Percentiles rank a stretch among this genome's conserved stretches.
These are phyloP conservation scores for Scaptodrosophila lebanonensis DNA, from an alignment of 1,140 invertebrate species.

Conservation along the genomic window DNA sequence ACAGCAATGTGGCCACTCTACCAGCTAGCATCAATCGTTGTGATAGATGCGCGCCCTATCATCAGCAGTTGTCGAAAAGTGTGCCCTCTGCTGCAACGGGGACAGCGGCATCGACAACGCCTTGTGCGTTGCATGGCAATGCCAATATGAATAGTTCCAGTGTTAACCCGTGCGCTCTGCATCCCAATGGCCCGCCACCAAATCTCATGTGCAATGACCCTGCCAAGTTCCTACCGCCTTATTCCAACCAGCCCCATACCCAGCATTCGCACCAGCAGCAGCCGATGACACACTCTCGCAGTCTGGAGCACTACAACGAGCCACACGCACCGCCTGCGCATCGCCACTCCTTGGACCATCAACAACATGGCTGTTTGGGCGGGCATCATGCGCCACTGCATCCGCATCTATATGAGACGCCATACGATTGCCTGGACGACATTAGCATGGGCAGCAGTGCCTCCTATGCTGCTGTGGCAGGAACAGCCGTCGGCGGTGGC, in stretches of 20 bases:
- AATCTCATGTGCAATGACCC: slow-evolving; percentile 47
- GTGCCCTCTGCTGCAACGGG: too few relatives aligned
- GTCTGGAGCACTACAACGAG: slow-evolving; percentile 75
- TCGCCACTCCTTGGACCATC: slow-evolving; percentile 75
- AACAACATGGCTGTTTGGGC: slow-evolving; percentile 51
- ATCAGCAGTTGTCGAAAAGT: not conserved
- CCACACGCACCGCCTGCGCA: slow-evolving; percentile 57
- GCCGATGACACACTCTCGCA: slow-evolving; percentile 73
- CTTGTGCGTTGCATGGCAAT: slow-evolving; percentile 36
- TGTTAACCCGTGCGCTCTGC: not conserved
- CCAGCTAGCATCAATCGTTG: too few relatives aligned
- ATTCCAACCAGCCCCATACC: slow-evolving; percentile 22
- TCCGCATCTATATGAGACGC: slow-evolving; percentile 58
- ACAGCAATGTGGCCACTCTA: slow-evolving; percentile 54
- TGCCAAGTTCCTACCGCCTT: slow-evolving; percentile 42
- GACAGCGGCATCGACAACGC: too few relatives aligned
- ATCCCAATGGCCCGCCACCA: slow-evolving; percentile 22
- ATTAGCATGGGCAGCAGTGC: slow-evolving; percentile 60
- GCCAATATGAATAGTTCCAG: not conserved
- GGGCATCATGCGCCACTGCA: slow-evolving; percentile 24
- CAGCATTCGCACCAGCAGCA: slow-evolving; percentile 26
- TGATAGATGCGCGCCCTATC: slow-evolving; percentile 8
- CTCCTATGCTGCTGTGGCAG: slow-evolving; percentile 66
- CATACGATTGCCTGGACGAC: slow-evolving; percentile 69
- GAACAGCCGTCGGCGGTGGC: not conserved